A percentile compares a stretch with the other conserved stretches of the same genome.
These are phyloP conservation scores for Leucophenga montana DNA, from an alignment of 2,888 invertebrate genomes.

Conservation along the genomic window DNA sequence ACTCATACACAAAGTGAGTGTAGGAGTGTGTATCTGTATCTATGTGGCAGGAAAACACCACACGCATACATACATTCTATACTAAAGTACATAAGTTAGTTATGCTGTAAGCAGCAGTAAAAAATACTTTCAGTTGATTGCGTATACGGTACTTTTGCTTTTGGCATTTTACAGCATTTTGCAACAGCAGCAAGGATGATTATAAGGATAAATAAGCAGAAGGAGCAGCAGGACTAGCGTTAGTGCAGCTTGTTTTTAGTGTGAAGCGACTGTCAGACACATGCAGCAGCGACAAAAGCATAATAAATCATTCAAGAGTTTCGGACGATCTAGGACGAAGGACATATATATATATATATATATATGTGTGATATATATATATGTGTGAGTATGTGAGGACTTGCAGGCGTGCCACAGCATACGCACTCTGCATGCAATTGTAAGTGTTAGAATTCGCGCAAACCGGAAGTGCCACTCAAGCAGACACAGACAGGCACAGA, in stretches of 20 bases:
- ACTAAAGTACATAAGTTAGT: too few relatives aligned
- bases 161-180: too few relatives aligned
- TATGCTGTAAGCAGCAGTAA: too few relatives aligned
- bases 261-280: not conserved
- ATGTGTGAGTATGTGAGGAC: too few relatives aligned
- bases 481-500: not conserved
- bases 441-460: slow-evolving; percentile 18
- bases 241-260: too few relatives aligned
- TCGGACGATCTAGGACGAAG: not conserved
- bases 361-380: too few relatives aligned
- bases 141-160: too few relatives aligned
- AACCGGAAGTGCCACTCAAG: slow-evolving; percentile 8
- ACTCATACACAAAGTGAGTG: not conserved
- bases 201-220: too few relatives aligned
- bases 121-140: too few relatives aligned
- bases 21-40: too few relatives aligned
- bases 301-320: slow-evolving; percentile 19
- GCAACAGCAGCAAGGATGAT: not conserved
- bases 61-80: not conserved
- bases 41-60: not conserved
- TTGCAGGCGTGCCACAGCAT: not conserved
- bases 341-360: not conserved
- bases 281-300: slow-evolving; percentile 15
- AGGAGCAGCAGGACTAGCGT: too few relatives aligned
- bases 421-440: not conserved